phyloP scores from a whole-genome alignment of 2,888 invertebrate species.

The Leptinotarsa juncta region DNA sequence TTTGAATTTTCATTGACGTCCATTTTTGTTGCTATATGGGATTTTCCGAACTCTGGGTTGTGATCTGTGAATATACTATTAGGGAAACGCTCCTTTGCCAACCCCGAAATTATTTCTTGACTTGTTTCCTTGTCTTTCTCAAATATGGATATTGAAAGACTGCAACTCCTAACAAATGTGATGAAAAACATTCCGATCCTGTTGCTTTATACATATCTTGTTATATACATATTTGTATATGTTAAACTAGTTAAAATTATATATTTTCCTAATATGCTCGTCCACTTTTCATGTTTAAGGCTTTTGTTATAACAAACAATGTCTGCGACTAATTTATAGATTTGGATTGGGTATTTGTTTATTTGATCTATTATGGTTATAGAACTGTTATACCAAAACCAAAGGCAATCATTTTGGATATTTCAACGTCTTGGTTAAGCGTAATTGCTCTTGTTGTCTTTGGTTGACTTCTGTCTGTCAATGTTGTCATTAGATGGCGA shows the following conservation, averaged over 20 bases:
- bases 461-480: conserved; percentile 49
- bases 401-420: conserved; percentile 46
- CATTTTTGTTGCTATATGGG: not conserved
- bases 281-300: conserved; percentile 53
- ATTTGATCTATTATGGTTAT: conserved; percentile 45
- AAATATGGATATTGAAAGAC: conserved; percentile 34
- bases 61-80: conserved; percentile 1
- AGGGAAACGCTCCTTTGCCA: not conserved
- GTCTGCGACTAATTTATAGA: conserved; percentile 59
- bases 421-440: conserved; percentile 11
- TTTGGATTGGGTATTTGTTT: conserved; percentile 56
- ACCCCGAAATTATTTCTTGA: not conserved
- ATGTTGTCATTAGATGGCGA: conserved; percentile 53
- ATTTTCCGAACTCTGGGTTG: conserved; percentile 10
- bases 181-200: conserved; percentile 53
- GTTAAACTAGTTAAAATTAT: conserved; percentile 40
- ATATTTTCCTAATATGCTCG: conserved; percentile 45
- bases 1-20: not conserved
- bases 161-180: conserved; percentile 43
- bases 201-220: conserved; percentile 46
- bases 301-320: conserved; percentile 62
- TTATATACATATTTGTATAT: conserved; percentile 36
- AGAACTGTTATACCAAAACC: conserved; percentile 49
- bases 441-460: conserved; percentile 42
- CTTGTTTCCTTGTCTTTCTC: conserved; percentile 27